phyloP scores from a whole-genome alignment of 2,888 invertebrate genomes.

The Pelosia muscerda region DNA sequence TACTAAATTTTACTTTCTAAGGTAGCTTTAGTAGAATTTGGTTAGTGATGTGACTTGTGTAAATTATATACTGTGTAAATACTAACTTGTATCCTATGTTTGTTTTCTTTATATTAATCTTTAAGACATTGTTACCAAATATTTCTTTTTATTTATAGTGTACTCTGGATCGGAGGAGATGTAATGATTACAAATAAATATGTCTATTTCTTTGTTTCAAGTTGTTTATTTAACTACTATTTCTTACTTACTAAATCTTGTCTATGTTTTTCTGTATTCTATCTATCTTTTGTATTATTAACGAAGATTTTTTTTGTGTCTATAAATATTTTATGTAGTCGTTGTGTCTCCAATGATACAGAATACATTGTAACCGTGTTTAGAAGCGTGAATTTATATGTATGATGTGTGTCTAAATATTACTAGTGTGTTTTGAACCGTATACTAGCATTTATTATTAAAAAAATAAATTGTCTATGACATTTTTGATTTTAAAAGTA shows the following conservation, averaged over 20 bases:
- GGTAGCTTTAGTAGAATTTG: slow-evolving; percentile 70
- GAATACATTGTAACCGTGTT: slow-evolving; percentile 47
- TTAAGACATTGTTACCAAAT: slow-evolving; percentile 86
- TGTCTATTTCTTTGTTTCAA: slow-evolving; percentile 8
- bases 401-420: slow-evolving; percentile 43
- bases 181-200: slow-evolving; percentile 32
- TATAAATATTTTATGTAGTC: slow-evolving; percentile 10
- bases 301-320: slow-evolving; percentile 1
- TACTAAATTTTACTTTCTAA: slow-evolving; percentile 53
- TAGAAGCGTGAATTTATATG: slow-evolving; percentile 49
- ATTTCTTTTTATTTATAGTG: slow-evolving; percentile 81
- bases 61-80: slow-evolving; percentile 71
- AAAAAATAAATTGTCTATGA: slow-evolving; percentile 15
- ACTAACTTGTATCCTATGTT: slow-evolving; percentile 65
- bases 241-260: slow-evolving; percentile 14
- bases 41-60: slow-evolving; percentile 73
- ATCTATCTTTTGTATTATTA: slow-evolving; percentile 28
- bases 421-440: slow-evolving; percentile 36
- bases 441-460: slow-evolving; percentile 36
- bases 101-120: slow-evolving; percentile 58
- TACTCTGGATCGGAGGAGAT: slow-evolving; percentile 58
- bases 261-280: slow-evolving; percentile 17
- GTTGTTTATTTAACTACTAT: not conserved
- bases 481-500: slow-evolving; percentile 26
- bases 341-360: slow-evolving; percentile 36